Base-by-base conservation (phyloP, 53 echinoderm and acorn worm species). In the Zoroaster sp. region DNA sequence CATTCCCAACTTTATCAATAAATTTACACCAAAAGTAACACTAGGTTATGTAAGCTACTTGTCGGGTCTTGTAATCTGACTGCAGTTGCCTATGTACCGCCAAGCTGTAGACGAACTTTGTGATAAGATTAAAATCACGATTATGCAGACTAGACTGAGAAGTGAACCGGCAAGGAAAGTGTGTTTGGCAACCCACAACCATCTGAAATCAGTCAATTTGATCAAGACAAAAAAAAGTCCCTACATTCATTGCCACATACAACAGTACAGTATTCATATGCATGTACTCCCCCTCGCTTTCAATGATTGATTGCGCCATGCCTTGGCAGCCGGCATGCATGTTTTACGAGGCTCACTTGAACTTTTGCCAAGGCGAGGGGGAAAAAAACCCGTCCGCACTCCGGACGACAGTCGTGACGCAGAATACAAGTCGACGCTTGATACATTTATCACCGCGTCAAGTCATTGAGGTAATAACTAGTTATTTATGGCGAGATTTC, bases 271-370 rank as follows among this genome's bases (percentile, higher is more conserved):
- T n/a, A n/a, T n/a, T n/a, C n/a, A n/a, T n/a, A n/a, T n/a, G n/a
- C n/a, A n/a, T n/a, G n/a, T n/a, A n/a, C 40, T 23, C 75, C 49
- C 49, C 75, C 75, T 40, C 36, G 3, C 59, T 37, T 20, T 38
- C 78, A 59, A 78, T 78, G 78, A 78, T 78, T 78, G 78, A 78
- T 78, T 18, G 78, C 18, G 11, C 47, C 1, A 35, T 18, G 59
- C 55, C 54, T 59, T 59, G 59, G 39, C 78, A 78, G n/a, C 7
- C n/a, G 59, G 37, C 78, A 23, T n/a, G n/a, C n/a, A 63, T 55
- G 59, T 55, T 78, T 55, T 36, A 78, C 59, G 78, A 59, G 15
- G 53, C 78, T 45, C 54, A 78, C 78, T 78, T 78, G 78, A 78
- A 78, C 78, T 78, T 78, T 78, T 54, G n/a, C 52, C 37, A 13